phyloP scores from a whole-genome alignment of 1,140 invertebrate species.

The Sinella curviseta region DNA sequence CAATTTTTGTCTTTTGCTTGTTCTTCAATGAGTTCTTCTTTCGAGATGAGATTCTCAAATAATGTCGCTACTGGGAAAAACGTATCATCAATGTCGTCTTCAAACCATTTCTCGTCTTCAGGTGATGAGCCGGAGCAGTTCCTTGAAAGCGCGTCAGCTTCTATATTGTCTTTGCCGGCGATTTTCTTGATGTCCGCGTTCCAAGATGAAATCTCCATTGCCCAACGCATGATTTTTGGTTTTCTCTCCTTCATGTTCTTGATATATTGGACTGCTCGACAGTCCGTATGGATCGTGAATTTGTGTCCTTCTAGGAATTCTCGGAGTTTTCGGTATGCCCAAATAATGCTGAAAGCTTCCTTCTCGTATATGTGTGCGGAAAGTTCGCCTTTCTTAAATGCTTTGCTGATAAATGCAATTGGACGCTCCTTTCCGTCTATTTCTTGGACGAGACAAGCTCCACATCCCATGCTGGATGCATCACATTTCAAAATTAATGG shows the following conservation, averaged over 20 bases:
- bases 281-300: conserved; percentile 35
- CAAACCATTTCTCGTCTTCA: conserved; percentile 19
- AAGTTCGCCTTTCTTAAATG: conserved; percentile 18
- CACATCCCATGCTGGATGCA: conserved; percentile 26
- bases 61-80: background rate
- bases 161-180: conserved; percentile 48
- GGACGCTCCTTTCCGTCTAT: conserved; percentile 10
- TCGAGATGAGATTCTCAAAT: background rate
- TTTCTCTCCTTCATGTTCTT: conserved; percentile 5
- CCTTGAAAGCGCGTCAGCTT: conserved; percentile 40
- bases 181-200: conserved; percentile 47
- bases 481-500: conserved; percentile 33
- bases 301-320: conserved; percentile 34
- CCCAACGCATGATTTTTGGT: conserved; percentile 43
- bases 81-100: no score
- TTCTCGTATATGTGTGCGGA: conserved; percentile 28
- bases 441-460: conserved; percentile 27
- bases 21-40: background rate
- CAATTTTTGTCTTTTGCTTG: background rate
- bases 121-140: conserved; percentile 25
- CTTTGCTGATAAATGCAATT: conserved; percentile 31
- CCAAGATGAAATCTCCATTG: conserved; percentile 38
- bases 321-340: conserved; percentile 20
- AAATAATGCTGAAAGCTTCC: conserved; percentile 35
- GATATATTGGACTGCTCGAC: conserved; percentile 31